Base-by-base conservation (phyloP, 1,140 invertebrate genomes). In the Zaprionus nigranus region DNA sequence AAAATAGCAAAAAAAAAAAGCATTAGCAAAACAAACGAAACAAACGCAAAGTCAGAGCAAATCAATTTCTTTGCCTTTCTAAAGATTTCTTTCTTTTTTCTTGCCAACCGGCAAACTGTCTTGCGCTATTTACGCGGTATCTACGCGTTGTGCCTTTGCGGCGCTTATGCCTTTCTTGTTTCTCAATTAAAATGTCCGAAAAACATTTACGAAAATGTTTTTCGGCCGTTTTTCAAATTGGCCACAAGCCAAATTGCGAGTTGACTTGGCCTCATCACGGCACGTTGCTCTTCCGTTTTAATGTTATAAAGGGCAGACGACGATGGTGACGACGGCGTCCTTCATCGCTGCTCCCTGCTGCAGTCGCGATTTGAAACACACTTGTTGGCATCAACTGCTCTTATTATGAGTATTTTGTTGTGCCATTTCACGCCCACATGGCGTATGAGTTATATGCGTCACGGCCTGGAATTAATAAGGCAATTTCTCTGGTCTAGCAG, bases 221-320 rank as follows among this genome's bases (percentile, higher is more conserved):
- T 68, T 59, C 60, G 54, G 58, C 57, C 67, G n/a, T 12, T 51
- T 24, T 13, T 66, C 56, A 75, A 58, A 17, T 75, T 78, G 76
- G 76, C 76, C n/a, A 56, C 3, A n/a, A 51, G 72, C 76, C 76
- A 78, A 78, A 60, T 75, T 75, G 56, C 69, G 30, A 34, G 72
- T 78, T 67, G 75, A 72, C 70, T 78, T 71, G 74, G 70, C 69
- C 63, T 72, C 63, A 68, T 68, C 60, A 65, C 53, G 51, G 66
- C 66, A 36, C 66, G 34, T 75, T 70, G 67, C 68, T 76, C 61
- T 71, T 75, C 66, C 72, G 72, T 62, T 75, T 24, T 67, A 64
- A 24, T 54, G 57, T 13, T 71, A 68, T 68, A 81, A 90, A 85
- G 78, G 85, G 86, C 79, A 87, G 80, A 68, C 54, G 73, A 56